Base-by-base conservation (phyloP, 1,140 invertebrate species). In the Thaumatotibia leucotreta region DNA sequence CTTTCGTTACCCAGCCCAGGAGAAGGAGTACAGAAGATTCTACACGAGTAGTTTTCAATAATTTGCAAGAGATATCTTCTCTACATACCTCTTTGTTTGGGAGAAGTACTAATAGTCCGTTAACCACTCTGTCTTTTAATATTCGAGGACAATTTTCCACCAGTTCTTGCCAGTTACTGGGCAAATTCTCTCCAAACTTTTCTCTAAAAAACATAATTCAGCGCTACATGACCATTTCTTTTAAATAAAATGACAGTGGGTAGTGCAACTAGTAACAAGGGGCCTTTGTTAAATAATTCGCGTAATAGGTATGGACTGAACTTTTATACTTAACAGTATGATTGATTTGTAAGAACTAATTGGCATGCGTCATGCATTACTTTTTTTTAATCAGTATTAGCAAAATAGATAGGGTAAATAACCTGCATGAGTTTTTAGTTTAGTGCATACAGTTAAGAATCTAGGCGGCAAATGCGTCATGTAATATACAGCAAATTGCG, bases 171-270 rank as follows among this genome's bases (percentile, higher is more conserved):
- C 93, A 94, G 66, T 92, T 82, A 2, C 68, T 74, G 5, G 93
- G 93, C 52, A 94, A 79, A 62, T 83, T 88, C 80, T 94, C 93
- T 0, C 81, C 76, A 70, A 91, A 92, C 71, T 92, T 86, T 70
- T 92, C 72, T 27, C 85, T 91, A 45, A 91, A 93, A n/a, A 58
- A 58, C 24, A 52, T 52, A 58, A 58, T 63, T 63, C 17, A 63
- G 31, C 33, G 23, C 33, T 23, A 63, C 33, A 39, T 63, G 9
- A 54, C 24, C 20, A 32, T 20, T 20, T 62, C 27, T n/a, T 23
- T 63, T 63, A 27, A 9, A 33, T 63, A 11, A 20, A 5, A 62
- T 14, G 10, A 32, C 3, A 45, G n/a, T 45, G 17, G 17, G 2
- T 20, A 20, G 17, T 45, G 39, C 1, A 39, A 5, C 11, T 39